These are phyloP conservation scores for Buphagus erythrorhynchus DNA, from an alignment of 2,797 vertebrate species.

Conservation along the genomic window DNA sequence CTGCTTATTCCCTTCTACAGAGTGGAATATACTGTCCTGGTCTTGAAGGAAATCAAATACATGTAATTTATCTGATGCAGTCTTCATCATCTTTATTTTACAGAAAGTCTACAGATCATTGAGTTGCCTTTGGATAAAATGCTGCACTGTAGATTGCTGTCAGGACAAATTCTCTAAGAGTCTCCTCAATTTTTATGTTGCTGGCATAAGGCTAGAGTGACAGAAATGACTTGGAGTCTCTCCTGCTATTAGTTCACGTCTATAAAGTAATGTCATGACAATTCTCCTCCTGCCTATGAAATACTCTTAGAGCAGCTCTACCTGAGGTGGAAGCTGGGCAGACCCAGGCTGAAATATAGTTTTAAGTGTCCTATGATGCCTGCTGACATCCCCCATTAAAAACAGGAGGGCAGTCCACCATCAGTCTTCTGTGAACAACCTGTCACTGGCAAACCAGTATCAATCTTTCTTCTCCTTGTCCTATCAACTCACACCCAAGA, in stretches of 20 bases:
- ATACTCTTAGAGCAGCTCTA: neutral
- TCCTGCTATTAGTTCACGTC: constrained; percentile 1
- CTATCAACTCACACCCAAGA: constrained; percentile 25
- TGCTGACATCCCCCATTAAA: constrained; percentile 48
- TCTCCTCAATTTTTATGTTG: constrained; percentile 44
- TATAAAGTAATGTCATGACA: neutral
- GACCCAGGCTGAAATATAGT: constrained; percentile 48
- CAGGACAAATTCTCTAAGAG: constrained; percentile 45
- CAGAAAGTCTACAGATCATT: neutral
- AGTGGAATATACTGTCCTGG: neutral
- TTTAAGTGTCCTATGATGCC: constrained; percentile 24
- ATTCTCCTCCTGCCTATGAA: neutral
- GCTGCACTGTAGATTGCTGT: constrained; percentile 35
- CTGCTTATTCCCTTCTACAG: neutral
- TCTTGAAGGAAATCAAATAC: constrained; percentile 47
- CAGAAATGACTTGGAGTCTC: constrained; percentile 21
- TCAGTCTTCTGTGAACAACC: constrained; percentile 13
- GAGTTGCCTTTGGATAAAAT: constrained; percentile 56
- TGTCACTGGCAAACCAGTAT: constrained; percentile 55
- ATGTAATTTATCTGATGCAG: constrained; percentile 15
- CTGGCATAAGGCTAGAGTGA: constrained; percentile 16
- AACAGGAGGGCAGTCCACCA: constrained; percentile 42
- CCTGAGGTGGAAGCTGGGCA: neutral
- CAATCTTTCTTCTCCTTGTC: constrained; percentile 62
- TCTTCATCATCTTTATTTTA: constrained; percentile 60